phyloP scores from a whole-genome alignment of 1,140 invertebrate genomes.

The Cotesia typhae region DNA sequence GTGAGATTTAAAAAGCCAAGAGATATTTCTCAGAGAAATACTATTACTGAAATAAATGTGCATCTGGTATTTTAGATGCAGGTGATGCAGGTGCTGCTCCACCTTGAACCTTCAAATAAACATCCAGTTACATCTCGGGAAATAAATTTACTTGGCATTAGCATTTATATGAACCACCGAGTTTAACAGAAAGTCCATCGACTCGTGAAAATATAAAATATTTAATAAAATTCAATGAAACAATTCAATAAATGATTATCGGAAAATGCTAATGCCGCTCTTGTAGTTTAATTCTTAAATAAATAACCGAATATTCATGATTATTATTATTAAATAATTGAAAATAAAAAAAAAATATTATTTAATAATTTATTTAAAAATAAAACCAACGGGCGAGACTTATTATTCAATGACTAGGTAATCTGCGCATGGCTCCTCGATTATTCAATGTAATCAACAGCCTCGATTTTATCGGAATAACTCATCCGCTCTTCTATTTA shows the following conservation, averaged over 20 bases:
- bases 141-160: conserved; percentile 45
- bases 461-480: conserved; percentile 4
- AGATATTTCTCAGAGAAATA: too few relatives aligned
- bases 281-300: too few relatives aligned
- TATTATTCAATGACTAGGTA: neutral
- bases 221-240: conserved; percentile 29
- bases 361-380: neutral
- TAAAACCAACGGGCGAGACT: too few relatives aligned
- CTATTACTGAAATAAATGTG: too few relatives aligned
- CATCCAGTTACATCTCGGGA: conserved; percentile 26
- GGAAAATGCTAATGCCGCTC: neutral
- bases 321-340: too few relatives aligned
- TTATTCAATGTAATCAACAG: conserved; percentile 7
- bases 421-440: neutral
- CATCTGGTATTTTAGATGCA: too few relatives aligned
- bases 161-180: conserved; percentile 45
- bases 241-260: conserved; percentile 6
- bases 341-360: neutral
- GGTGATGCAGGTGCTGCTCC: neutral
- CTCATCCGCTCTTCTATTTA: neutral
- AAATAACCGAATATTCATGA: too few relatives aligned
- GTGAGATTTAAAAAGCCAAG: too few relatives aligned
- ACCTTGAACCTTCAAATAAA: neutral
- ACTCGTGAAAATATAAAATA: conserved; percentile 32
- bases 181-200: neutral